Conservation (phyloP, 2,113 vertebrate species). For the Myrmophylax atrothorax region DNA sequence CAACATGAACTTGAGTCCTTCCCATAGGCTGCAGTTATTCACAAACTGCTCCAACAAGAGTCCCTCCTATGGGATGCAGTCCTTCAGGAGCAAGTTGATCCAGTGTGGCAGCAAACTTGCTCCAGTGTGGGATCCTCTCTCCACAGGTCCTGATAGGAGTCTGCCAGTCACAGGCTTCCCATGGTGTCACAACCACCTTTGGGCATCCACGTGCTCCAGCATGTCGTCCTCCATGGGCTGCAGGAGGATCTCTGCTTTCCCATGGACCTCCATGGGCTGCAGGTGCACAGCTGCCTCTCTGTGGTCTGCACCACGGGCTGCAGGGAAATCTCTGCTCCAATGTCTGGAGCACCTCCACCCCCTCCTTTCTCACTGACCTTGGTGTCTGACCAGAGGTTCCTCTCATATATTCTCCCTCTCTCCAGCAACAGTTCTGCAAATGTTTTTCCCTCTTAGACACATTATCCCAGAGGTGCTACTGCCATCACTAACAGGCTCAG, state of each 20-base stretch:
- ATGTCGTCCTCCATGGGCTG: not conserved
- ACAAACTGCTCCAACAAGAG: not conserved
- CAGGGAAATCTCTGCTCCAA: not conserved
- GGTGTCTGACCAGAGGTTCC: not conserved
- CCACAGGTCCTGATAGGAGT: not conserved
- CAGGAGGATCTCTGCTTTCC: not conserved
- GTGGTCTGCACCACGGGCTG: not conserved
- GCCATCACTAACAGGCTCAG: not conserved
- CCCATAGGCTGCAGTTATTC: not conserved
- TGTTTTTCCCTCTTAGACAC: not conserved
- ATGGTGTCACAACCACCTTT: not conserved
- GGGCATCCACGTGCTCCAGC: not conserved
- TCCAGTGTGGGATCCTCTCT: not conserved
- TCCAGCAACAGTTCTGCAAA: not conserved
- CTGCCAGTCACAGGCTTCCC: not conserved
- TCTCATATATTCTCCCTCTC: not conserved
- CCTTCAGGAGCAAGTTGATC: not conserved
- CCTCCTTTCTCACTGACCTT: not conserved
- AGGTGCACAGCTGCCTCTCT: not conserved
- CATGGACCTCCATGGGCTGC: not conserved
- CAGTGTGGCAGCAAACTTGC: not conserved
- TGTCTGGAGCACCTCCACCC: not conserved
- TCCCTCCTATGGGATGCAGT: not conserved
- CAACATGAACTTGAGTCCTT: not conserved
- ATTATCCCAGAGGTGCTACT: not conserved